These are phyloP conservation scores for Achlya flavicornis DNA, from an alignment of 2,888 invertebrate genomes.

Conservation along the genomic window DNA sequence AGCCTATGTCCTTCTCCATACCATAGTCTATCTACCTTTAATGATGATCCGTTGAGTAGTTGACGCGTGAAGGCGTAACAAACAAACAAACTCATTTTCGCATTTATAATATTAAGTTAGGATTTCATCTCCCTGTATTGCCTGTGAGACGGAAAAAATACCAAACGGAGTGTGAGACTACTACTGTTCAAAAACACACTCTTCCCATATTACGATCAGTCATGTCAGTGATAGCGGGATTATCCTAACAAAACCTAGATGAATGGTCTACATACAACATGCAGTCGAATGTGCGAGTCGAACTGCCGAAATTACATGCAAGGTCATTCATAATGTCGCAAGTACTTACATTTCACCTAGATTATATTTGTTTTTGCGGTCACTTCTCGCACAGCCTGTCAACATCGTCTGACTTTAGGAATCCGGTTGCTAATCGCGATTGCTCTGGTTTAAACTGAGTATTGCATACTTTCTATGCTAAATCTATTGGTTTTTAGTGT, in stretches of 20 bases:
- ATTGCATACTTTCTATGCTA: neutral
- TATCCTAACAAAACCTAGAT: neutral
- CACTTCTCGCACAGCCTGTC: constrained; percentile 19
- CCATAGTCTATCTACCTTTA: no score
- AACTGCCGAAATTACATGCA: constrained; percentile 40
- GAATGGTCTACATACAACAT: neutral
- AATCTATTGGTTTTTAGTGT: no score
- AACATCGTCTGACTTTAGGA: constrained; percentile 26
- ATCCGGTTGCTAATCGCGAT: constrained; percentile 27
- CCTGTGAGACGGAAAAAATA: no score
- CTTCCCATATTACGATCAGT: no score
- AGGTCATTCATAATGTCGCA: constrained; percentile 42
- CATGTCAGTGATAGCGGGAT: neutral
- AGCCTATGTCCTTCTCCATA: no score
- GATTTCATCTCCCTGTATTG: no score
- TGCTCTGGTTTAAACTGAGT: neutral
- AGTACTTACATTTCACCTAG: constrained; percentile 35
- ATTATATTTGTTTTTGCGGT: constrained; percentile 28
- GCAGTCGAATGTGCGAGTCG: constrained; percentile 28
- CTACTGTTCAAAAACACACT: no score
- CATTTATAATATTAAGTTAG: no score
- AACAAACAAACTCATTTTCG: no score
- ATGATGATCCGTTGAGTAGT: no score
- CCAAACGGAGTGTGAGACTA: no score
- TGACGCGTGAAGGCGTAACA: no score